A percentile compares a stretch with the other conserved stretches of the same genome.
Conservation (phyloP, 2,113 vertebrate genomes). For the Marmota monax region DNA sequence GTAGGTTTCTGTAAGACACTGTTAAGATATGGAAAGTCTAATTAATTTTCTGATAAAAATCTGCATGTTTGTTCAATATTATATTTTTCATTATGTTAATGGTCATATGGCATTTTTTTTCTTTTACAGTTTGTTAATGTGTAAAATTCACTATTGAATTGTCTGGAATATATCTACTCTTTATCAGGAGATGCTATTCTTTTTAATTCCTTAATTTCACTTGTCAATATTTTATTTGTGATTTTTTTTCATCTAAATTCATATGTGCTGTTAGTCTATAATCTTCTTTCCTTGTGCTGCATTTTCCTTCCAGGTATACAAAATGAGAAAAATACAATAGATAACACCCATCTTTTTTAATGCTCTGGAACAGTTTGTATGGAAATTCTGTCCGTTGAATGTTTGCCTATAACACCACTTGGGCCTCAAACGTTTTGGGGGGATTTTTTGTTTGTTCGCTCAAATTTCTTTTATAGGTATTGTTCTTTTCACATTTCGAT, state of each 20-base stretch:
- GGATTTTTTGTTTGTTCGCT: not conserved
- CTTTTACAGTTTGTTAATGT: not conserved
- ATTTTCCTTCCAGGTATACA: not conserved
- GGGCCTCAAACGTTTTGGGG: not conserved
- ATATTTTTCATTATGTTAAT: not conserved
- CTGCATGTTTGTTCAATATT: not conserved
- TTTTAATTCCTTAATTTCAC: not conserved
- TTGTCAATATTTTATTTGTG: conserved; percentile 47
- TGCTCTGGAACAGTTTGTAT: not conserved
- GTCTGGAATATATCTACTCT: not conserved
- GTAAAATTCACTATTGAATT: not conserved
- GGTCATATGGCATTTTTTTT: not conserved
- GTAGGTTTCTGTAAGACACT: not conserved
- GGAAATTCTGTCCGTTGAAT: not conserved
- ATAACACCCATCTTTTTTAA: not conserved
- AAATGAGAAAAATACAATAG: not conserved
- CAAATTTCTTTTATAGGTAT: conserved; percentile 42
- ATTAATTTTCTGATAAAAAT: not conserved
- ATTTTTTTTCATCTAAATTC: conserved; percentile 19
- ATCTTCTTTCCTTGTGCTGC: not conserved
- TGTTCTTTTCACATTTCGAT: not conserved
- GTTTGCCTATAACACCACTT: not conserved
- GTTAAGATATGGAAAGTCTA: not conserved
- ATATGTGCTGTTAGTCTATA: not conserved
- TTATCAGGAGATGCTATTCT: not conserved